These are phyloP conservation scores for Phalloptychus januarius DNA, from an alignment of 2,797 vertebrate genomes.

Conservation along the genomic window DNA sequence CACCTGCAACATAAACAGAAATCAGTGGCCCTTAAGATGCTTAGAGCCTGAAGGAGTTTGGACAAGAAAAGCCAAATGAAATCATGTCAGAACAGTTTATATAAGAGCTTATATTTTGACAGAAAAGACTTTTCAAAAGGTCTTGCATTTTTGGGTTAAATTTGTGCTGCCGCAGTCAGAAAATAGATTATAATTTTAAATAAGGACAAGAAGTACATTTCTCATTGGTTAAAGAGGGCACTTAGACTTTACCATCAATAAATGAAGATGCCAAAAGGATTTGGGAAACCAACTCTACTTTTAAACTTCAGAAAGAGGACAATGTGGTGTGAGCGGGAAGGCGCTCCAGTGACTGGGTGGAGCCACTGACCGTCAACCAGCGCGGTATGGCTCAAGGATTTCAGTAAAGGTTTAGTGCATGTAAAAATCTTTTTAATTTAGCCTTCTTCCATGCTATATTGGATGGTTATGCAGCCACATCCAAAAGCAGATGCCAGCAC, in stretches of 20 bases:
- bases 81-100: neutral
- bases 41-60: neutral
- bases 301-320: constrained; percentile 59
- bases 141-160: no score
- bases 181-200: neutral
- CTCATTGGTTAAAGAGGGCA: constrained; percentile 22
- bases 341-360: constrained; percentile 65
- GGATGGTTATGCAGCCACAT: constrained; percentile 29
- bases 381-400: constrained; percentile 40
- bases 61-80: neutral
- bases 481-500: constrained; percentile 33
- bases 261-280: constrained; percentile 64
- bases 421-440: constrained; percentile 44
- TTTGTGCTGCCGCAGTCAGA: neutral
- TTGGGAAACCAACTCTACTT: constrained; percentile 66
- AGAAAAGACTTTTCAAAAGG: neutral
- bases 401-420: constrained; percentile 38
- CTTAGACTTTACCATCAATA: constrained; percentile 48
- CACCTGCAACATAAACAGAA: neutral
- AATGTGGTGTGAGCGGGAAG: constrained; percentile 62
- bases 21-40: neutral
- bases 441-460: constrained; percentile 20
- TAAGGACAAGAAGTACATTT: neutral
- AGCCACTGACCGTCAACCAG: constrained; percentile 73
- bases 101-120: neutral